These are phyloP conservation scores for Elysia chlorotica DNA, from an alignment of 1,140 invertebrate genomes.

Conservation along the genomic window DNA sequence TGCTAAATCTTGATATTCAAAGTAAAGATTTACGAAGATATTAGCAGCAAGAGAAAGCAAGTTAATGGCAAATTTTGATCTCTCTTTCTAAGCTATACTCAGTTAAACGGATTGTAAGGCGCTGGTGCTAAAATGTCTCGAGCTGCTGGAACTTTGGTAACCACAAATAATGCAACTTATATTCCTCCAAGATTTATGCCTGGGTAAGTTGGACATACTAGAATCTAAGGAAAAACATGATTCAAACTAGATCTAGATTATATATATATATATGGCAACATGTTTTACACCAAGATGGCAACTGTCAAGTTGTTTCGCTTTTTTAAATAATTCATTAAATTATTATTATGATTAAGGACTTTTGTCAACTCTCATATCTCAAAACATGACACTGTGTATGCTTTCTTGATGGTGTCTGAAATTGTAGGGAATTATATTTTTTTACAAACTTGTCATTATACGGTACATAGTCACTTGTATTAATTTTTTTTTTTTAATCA, in stretches of 20 bases:
- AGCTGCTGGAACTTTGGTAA: constrained; percentile 60
- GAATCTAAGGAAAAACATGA: too few relatives aligned
- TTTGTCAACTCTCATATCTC: neutral
- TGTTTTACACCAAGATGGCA: neutral
- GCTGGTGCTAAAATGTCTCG: constrained; percentile 57
- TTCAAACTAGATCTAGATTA: too few relatives aligned
- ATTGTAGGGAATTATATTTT: neutral
- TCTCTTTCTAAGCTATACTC: too few relatives aligned
- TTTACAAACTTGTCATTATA: neutral
- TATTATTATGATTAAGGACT: neutral
- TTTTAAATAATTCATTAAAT: neutral
- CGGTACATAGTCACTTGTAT: too few relatives aligned
- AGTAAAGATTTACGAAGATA: neutral
- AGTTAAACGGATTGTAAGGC: neutral
- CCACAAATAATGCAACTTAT: constrained; percentile 63
- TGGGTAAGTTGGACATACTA: constrained; percentile 56
- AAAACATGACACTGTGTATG: neutral
- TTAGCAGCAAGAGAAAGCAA: too few relatives aligned
- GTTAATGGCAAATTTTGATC: neutral
- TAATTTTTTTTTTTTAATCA: constrained; percentile 30
- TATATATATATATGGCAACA: neutral
- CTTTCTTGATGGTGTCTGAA: neutral
- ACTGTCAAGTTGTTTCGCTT: neutral
- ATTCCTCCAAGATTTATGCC: constrained; percentile 62
- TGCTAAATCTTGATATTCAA: neutral